Conservation (phyloP, 2,797 vertebrate species). For the Gouania willdenowi region DNA sequence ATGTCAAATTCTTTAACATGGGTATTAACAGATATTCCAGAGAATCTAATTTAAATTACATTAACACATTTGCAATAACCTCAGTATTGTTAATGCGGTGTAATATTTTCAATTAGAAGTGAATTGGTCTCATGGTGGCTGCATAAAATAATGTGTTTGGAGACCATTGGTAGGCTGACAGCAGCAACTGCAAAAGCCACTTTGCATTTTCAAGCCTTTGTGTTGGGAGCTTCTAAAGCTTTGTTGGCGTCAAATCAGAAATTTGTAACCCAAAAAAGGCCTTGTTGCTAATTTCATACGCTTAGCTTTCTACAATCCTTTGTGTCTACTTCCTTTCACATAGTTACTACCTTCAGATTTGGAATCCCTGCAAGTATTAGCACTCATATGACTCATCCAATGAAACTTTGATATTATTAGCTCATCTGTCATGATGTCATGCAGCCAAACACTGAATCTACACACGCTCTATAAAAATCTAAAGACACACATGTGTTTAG, state of each 20-base stretch:
- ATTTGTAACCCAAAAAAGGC: too few relatives aligned
- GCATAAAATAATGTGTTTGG: slow-evolving; percentile 59
- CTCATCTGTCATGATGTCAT: slow-evolving; percentile 70
- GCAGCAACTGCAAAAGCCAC: slow-evolving; percentile 28
- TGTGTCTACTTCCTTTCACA: not conserved
- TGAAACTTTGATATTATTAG: slow-evolving; percentile 67
- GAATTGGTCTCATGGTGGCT: slow-evolving; percentile 52
- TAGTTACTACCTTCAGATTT: not conserved
- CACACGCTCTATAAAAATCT: slow-evolving; percentile 47
- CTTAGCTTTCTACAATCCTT: not conserved
- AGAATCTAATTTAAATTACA: slow-evolving; percentile 10
- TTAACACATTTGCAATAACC: slow-evolving; percentile 33
- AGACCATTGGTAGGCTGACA: slow-evolving; percentile 35
- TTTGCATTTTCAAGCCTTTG: slow-evolving; percentile 10
- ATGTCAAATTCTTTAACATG: too few relatives aligned
- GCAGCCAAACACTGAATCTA: slow-evolving; percentile 43
- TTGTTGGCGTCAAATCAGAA: slow-evolving; percentile 1
- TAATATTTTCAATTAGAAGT: slow-evolving; percentile 60
- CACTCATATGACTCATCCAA: slow-evolving; percentile 50
- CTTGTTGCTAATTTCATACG: too few relatives aligned
- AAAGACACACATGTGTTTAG: not conserved
- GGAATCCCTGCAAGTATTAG: slow-evolving; percentile 32
- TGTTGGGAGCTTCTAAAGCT: not conserved
- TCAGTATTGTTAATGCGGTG: slow-evolving; percentile 21
- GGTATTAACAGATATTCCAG: slow-evolving; percentile 1